Base-by-base conservation (phyloP, 2,797 vertebrate genomes). In the Fistularia commersonii region DNA sequence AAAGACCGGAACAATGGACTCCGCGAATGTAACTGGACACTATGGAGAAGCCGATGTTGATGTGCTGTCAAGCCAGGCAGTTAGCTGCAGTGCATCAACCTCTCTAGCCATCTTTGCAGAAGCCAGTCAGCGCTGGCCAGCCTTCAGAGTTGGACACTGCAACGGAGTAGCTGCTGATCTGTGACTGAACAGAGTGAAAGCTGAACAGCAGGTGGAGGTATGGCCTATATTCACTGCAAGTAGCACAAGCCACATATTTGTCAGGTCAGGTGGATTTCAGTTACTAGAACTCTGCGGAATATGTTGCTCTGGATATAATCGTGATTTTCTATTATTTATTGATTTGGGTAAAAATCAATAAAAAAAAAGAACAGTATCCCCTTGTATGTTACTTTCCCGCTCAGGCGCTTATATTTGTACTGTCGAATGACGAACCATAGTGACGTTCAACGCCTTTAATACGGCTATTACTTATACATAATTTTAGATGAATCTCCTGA, bases 191-290 rank as follows among this genome's bases (percentile, higher is more conserved):
- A 14, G 57, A 66, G 45, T 31, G 13, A 46, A 46, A 64, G 80
- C 54, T 58, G 60, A 73, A 77, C 73, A 76, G 76, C 75, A 74
- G 73, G 71, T 76, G 76, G 71, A 80, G 71, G 72, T 69, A 70
- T 59, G 72, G 71, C 65, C 64, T 77, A 43, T 51, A 32, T 43
- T 64, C 63, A 54, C 51, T 43, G 41, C 49, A 38, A 31, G 15
- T n/a, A 14, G 54, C 33, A 41, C 10, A 44, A 67, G 45, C 48
- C 54, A 69, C 61, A 45, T 50, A 41, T 61, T 13, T 51, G 48
- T 65, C 60, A 57, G 40, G 3, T 46, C 51, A 61, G 54, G 51
- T 61, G 35, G 51, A 12, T 52, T 54, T 45, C 13, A 48, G 6
- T 49, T 51, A 54, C 50, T 9, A 13, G 57, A 69, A 41, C 13